Evolutionary conservation across 2,888 invertebrate genomes (phyloP).

Genomic region (Chrysodeixis includens): DNA sequence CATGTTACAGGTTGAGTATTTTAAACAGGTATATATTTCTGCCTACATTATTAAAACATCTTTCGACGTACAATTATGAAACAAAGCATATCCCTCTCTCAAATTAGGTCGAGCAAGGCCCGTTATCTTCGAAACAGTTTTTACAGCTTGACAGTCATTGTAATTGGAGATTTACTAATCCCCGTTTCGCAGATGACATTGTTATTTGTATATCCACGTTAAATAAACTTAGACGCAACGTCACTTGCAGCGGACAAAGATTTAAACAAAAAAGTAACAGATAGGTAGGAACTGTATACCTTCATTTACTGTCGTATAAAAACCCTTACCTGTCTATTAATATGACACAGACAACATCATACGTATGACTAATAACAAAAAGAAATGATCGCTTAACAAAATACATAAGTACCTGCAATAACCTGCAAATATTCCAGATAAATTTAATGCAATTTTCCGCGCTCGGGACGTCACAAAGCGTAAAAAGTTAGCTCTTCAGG

Average conservation of each 20-base stretch:
- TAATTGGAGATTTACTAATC: background rate
- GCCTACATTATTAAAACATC: background rate
- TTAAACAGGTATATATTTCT: background rate
- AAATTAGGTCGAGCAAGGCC: background rate
- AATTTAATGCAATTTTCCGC: background rate
- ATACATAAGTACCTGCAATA: background rate
- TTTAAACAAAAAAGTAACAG: too few species aligned
- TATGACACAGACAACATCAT: too few species aligned
- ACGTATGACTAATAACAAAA: background rate
- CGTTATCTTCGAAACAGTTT: background rate
- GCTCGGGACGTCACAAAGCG: background rate
- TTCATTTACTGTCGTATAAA: too few species aligned
- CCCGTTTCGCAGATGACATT: background rate
- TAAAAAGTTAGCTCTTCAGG: background rate
- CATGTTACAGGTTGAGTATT: background rate
- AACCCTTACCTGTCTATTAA: too few species aligned
- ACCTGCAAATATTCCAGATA: background rate
- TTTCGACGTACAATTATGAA: background rate
- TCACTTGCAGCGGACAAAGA: background rate
- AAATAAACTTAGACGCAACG: background rate
- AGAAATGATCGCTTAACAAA: background rate
- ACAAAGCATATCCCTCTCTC: background rate
- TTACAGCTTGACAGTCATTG: background rate
- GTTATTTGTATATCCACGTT: background rate
- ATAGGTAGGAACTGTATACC: too few species aligned